A percentile compares a stretch with the other conserved stretches of the same genome.
phyloP scores from a whole-genome alignment of 2,888 invertebrate genomes.

The Pheosia gnoma region DNA sequence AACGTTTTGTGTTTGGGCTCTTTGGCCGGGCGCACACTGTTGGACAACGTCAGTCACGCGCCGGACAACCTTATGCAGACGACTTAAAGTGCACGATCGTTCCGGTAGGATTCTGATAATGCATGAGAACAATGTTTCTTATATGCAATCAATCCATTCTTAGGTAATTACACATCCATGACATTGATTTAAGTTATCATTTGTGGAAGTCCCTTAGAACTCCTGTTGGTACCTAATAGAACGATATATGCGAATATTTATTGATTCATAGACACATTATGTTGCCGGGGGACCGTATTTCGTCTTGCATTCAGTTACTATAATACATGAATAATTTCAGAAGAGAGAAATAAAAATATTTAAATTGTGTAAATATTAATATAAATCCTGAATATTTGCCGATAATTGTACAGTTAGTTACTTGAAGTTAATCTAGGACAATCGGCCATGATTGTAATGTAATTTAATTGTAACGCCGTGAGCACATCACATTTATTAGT shows the following conservation, averaged over 20 bases:
- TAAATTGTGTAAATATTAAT: constrained; percentile 71
- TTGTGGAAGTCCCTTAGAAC: constrained; percentile 13
- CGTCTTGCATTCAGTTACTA: constrained; percentile 7
- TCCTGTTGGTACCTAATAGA: constrained; percentile 1
- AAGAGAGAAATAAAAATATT: constrained; percentile 48
- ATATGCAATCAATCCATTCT: constrained; percentile 15
- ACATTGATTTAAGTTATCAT: constrained; percentile 38
- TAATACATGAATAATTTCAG: constrained; percentile 2
- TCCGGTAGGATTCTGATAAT: too few relatives aligned
- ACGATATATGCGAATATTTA: constrained; percentile 1
- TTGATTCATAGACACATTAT: constrained; percentile 17
- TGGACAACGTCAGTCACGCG: too few relatives aligned
- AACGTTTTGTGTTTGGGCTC: too few relatives aligned
- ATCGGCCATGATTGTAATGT: constrained; percentile 71
- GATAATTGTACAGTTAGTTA: constrained; percentile 73
- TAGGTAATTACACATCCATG: constrained; percentile 39
- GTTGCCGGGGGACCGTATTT: constrained; percentile 12
- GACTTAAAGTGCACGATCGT: too few relatives aligned
- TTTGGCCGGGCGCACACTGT: too few relatives aligned
- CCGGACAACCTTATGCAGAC: too few relatives aligned
- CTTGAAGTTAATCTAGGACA: constrained; percentile 64
- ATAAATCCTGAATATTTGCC: constrained; percentile 58
- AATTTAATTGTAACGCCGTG: constrained; percentile 56
- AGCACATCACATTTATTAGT: constrained; percentile 65
- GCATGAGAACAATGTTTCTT: background rate